phyloP scores from a whole-genome alignment of 1,140 invertebrate genomes.

The Diabrotica virgifera region DNA sequence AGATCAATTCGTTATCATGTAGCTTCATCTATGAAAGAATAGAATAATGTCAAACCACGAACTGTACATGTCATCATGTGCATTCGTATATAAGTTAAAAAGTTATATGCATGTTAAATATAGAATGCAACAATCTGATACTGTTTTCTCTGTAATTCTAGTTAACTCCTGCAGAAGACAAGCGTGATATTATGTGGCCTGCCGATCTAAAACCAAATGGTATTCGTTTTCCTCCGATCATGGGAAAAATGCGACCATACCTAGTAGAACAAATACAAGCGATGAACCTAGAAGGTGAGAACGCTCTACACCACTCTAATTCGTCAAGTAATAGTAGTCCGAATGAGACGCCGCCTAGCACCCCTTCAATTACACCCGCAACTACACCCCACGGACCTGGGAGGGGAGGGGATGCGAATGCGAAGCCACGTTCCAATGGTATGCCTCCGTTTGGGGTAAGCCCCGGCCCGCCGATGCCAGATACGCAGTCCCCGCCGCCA shows the following conservation, averaged over 20 bases:
- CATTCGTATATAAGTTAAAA: too few relatives aligned
- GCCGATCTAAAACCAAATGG: slow-evolving; percentile 48
- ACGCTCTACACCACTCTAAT: slow-evolving; percentile 54
- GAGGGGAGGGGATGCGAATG: slow-evolving; percentile 41
- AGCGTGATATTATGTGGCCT: slow-evolving; percentile 3
- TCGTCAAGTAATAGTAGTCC: slow-evolving; percentile 60
- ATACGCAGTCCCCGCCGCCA: slow-evolving; percentile 34
- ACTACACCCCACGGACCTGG: slow-evolving; percentile 46
- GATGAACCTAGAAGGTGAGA: slow-evolving; percentile 51
- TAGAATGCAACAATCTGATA: too few relatives aligned
- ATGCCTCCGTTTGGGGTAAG: slow-evolving; percentile 45
- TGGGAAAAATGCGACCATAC: slow-evolving; percentile 40
- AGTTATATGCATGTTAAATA: too few relatives aligned
- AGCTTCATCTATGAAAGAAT: too few relatives aligned
- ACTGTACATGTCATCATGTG: too few relatives aligned
- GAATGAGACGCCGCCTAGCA: slow-evolving; percentile 59
- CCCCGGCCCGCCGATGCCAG: slow-evolving; percentile 33
- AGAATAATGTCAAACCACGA: too few relatives aligned
- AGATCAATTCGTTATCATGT: too few relatives aligned
- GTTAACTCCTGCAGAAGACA: not conserved
- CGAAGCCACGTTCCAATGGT: slow-evolving; percentile 47
- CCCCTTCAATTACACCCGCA: slow-evolving; percentile 53
- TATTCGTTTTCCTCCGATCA: slow-evolving; percentile 29
- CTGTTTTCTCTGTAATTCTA: not conserved
- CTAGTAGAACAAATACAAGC: slow-evolving; percentile 51